Conservation (phyloP, 1,140 invertebrate genomes). For the Drosophila sucinea region DNA sequence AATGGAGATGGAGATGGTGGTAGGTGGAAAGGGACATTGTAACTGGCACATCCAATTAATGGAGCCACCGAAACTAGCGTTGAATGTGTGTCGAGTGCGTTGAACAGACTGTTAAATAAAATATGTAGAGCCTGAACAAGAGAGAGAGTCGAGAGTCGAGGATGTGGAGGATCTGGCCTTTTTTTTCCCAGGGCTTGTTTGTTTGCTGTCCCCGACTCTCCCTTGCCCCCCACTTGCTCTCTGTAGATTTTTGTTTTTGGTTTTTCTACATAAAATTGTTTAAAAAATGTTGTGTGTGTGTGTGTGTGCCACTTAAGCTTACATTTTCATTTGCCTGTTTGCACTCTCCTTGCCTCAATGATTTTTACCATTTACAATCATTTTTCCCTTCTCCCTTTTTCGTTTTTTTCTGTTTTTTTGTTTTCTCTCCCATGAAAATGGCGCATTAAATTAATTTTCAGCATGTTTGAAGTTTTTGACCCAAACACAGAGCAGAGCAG, state of each 20-base stretch:
- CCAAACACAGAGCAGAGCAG: slow-evolving; percentile 25
- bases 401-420: neutral
- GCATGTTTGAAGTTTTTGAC: slow-evolving; percentile 76
- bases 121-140: slow-evolving; percentile 54
- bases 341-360: slow-evolving; percentile 50
- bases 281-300: slow-evolving; percentile 41
- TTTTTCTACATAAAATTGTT: slow-evolving; percentile 44
- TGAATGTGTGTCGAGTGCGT: slow-evolving; percentile 75
- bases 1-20: neutral
- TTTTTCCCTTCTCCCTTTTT: slow-evolving; percentile 48
- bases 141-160: slow-evolving; percentile 49
- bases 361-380: slow-evolving; percentile 79
- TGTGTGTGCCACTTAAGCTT: slow-evolving; percentile 76
- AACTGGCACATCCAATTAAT: slow-evolving; percentile 81
- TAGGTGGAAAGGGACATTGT: slow-evolving; percentile 40
- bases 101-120: slow-evolving; percentile 76
- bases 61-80: slow-evolving; percentile 72
- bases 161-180: slow-evolving; percentile 57
- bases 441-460: slow-evolving; percentile 80
- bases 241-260: neutral
- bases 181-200: slow-evolving; percentile 61
- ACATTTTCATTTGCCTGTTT: slow-evolving; percentile 75
- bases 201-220: slow-evolving; percentile 41
- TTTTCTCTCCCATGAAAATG: slow-evolving; percentile 53
- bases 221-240: neutral